These are phyloP conservation scores for Sarcophaga variegata DNA, from an alignment of 2,888 invertebrate genomes.

Conservation along the genomic window DNA sequence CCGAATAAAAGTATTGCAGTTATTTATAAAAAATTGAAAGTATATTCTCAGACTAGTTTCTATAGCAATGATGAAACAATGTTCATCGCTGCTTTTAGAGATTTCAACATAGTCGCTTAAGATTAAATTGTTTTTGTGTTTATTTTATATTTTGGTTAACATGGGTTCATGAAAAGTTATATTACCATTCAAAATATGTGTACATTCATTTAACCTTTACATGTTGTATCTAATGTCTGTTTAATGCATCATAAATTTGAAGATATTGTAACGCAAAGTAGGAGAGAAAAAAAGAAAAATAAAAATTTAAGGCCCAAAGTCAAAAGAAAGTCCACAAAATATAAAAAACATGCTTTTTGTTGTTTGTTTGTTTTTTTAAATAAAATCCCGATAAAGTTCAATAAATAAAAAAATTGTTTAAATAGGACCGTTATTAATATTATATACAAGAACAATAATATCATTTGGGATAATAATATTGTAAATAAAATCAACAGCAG, in stretches of 20 bases:
- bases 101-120: no score
- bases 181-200: slow-evolving; percentile 2
- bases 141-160: no score
- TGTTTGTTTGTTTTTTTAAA: not conserved
- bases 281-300: not conserved
- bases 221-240: not conserved
- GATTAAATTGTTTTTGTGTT: not conserved
- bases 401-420: not conserved
- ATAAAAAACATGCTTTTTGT: not conserved
- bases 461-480: not conserved
- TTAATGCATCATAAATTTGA: slow-evolving; percentile 1
- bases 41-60: no score
- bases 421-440: slow-evolving; percentile 45
- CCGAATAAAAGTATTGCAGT: no score
- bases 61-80: no score
- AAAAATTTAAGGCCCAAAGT: not conserved
- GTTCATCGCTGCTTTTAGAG: no score
- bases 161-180: no score
- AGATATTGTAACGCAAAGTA: slow-evolving; percentile 2
- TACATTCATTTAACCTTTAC: not conserved
- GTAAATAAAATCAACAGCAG: slow-evolving; percentile 3
- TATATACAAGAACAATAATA: not conserved
- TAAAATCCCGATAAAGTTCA: not conserved
- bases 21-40: no score
- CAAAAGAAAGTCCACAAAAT: slow-evolving; percentile 29